Percentiles rank a stretch among this genome's conserved stretches.
Evolutionary conservation across 2,113 vertebrate species (phyloP).

Genomic region (Meles meles): DNA sequence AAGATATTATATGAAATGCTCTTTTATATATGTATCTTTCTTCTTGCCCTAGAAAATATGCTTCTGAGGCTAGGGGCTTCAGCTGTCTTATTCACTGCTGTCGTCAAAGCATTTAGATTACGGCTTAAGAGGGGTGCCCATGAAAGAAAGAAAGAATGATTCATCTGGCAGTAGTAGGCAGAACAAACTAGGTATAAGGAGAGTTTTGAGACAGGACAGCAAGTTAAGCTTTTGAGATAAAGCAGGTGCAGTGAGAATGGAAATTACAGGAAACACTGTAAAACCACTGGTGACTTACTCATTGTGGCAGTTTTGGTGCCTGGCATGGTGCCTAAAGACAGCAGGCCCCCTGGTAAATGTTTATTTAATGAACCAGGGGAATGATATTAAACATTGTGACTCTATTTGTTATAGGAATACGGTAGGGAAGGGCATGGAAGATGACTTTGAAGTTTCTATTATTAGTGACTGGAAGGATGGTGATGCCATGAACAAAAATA

Average conservation of each 20-base stretch:
- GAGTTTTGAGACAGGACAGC: not conserved
- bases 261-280: not conserved
- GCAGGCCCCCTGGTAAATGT: not conserved
- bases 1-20: not conserved
- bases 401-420: slow-evolving; percentile 25
- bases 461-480: not conserved
- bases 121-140: not conserved
- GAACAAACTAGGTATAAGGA: not conserved
- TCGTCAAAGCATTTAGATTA: not conserved
- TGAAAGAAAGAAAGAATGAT: not conserved
- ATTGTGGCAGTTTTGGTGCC: not conserved
- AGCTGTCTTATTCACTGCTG: not conserved
- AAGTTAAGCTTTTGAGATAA: not conserved
- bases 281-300: not conserved
- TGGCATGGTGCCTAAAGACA: not conserved
- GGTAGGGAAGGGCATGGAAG: not conserved
- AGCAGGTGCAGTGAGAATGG: not conserved
- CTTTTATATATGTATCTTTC: not conserved
- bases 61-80: not conserved
- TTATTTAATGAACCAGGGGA: slow-evolving; percentile 4
- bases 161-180: not conserved
- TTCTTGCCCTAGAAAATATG: not conserved
- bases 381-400: not conserved
- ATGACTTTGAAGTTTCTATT: slow-evolving; percentile 30
- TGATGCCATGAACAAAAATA: not conserved